Conservation (phyloP, 37 sponge, comb jelly and placozoan genomes). For the Chondrilla cf. caribensis region DNA sequence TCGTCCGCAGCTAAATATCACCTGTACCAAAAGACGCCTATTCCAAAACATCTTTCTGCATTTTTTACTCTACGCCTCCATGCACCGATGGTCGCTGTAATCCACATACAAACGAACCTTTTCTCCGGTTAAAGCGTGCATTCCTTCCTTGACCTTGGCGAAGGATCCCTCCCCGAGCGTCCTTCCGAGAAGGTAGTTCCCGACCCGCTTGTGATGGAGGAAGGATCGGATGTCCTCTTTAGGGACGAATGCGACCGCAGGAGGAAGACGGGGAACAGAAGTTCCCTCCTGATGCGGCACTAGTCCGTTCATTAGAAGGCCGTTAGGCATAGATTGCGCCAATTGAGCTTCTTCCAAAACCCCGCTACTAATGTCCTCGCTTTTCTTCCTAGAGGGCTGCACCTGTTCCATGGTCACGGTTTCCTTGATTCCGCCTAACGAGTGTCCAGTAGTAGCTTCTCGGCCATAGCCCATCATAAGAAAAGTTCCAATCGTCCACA, state of each 20-base stretch:
- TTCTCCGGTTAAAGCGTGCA: constrained; percentile 83
- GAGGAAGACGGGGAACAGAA: constrained; percentile 36
- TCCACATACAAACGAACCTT: constrained; percentile 55
- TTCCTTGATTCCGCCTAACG: neutral
- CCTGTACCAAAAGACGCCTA: too few species aligned
- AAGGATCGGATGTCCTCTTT: constrained; percentile 67
- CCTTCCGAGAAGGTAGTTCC: constrained; percentile 83
- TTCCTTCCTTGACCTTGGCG: constrained; percentile 94
- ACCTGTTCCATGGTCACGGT: too few species aligned
- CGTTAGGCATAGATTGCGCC: neutral
- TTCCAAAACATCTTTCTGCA: too few species aligned
- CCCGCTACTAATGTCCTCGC: too few species aligned
- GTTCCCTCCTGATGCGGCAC: neutral
- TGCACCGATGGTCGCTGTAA: too few species aligned
- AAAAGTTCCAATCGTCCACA: too few species aligned
- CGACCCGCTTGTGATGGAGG: constrained; percentile 78
- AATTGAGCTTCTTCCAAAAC: neutral
- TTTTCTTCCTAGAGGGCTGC: too few species aligned
- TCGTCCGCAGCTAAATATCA: too few species aligned
- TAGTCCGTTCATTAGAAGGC: neutral
- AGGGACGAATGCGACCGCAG: constrained; percentile 68
- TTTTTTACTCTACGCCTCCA: too few species aligned
- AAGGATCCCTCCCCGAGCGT: constrained; percentile 93
- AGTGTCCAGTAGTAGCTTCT: neutral
- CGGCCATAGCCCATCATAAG: constrained; percentile 14